Evolutionary conservation across 2,113 vertebrate genomes (phyloP).

Genomic region (Camelus dromedarius): DNA sequence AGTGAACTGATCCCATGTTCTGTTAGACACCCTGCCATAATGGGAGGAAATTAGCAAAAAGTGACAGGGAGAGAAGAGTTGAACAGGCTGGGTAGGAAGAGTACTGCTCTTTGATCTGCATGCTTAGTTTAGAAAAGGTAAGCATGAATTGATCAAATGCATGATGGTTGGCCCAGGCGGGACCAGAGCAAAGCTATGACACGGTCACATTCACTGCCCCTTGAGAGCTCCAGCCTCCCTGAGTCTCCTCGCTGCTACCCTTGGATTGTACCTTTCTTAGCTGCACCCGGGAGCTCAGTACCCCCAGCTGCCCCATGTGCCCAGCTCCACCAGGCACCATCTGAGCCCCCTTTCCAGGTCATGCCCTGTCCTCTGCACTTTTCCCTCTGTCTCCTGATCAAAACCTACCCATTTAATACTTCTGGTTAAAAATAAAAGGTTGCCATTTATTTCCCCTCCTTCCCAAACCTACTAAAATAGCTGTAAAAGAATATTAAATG

Average conservation of each 20-base stretch:
- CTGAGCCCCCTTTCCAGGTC: neutral
- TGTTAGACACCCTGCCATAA: neutral
- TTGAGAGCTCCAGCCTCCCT: neutral
- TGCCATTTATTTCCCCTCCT: neutral
- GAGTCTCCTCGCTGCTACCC: neutral
- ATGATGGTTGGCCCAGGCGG: neutral
- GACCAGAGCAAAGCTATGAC: neutral
- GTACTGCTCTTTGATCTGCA: neutral
- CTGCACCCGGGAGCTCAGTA: neutral
- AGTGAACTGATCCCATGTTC: neutral
- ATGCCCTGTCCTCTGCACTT: neutral
- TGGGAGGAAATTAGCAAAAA: neutral
- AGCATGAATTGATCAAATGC: neutral
- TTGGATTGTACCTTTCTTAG: neutral
- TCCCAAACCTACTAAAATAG: neutral
- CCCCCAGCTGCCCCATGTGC: too few species aligned
- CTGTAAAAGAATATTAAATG: neutral
- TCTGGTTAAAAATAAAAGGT: neutral
- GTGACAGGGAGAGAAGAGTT: neutral
- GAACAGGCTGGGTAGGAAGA: neutral
- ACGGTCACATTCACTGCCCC: neutral
- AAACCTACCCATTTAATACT: conserved; percentile 8
- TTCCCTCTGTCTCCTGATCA: neutral
- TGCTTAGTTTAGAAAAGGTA: conserved; percentile 10
- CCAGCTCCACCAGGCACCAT: fast-evolving